Evolutionary conservation across 1,140 invertebrate species (phyloP), one percentile per base, ranked within the genome.

Genomic region (Hycleus cichorii): DNA sequence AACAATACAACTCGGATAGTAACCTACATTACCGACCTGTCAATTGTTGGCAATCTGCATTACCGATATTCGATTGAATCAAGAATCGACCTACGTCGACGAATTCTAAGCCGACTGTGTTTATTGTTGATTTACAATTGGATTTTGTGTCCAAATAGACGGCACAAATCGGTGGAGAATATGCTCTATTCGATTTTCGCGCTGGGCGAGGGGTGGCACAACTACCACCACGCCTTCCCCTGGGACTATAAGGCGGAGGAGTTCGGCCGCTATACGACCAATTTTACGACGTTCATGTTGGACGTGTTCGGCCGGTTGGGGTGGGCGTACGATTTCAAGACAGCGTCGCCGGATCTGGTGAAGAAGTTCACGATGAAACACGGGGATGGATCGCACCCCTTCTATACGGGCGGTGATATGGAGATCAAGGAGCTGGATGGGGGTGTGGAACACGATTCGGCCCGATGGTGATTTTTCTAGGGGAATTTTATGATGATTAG

Each of bases 171-270:
- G 89, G 1, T 73, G 0, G 81, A 92, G 73, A 91, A 90, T 65
- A 73, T 77, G 10, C 73, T 78, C 0, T 87, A 91, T 0, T 78
- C 88, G 0, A 55, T 89, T 0, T 78, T 86, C 39, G 74, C 71
- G 1, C 48, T 75, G 3, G 83, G 83, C 0, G 83, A 85, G 74
- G 87, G 87, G 4, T 93, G 89, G 83, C 91, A 95, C 71, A 95
- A 94, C 75, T 96, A 93, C 71, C 93, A 96, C 64, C 92, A 95
- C 73, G 86, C 86, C 0, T 95, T 95, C 72, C 93, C 93, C 0
- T 90, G 87, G 74, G 76, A 78, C 48, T 89, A 89, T 70, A 81
- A 81, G 48, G 80, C 85, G 39, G 82, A 83, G 45, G 89, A 91
- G 65, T 67, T 82, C 53, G 78, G 78, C 10, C 75, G 76, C 49